Conservation (phyloP, 30 jellyfish, hydroid and myxozoan genomes). For the Turritopsis dohrnii region DNA sequence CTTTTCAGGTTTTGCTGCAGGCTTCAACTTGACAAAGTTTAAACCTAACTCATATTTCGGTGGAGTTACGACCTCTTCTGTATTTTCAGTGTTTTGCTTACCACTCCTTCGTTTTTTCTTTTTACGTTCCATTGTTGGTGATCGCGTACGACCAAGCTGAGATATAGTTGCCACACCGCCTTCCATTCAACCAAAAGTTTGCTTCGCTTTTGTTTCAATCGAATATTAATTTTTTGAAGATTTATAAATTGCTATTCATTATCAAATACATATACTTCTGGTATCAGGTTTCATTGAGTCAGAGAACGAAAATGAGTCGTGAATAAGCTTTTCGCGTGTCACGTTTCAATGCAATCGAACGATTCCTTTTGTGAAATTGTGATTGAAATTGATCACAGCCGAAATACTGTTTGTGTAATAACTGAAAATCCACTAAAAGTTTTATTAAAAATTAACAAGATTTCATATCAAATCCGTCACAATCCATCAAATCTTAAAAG, state of each 20-base stretch:
- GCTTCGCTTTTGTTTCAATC: background rate
- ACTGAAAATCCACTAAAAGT: background rate
- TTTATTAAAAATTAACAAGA: background rate
- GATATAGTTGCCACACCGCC: background rate
- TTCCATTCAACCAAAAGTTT: background rate
- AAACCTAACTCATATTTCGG: background rate
- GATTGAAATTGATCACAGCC: background rate
- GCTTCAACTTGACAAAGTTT: background rate
- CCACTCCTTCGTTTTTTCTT: background rate
- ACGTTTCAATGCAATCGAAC: background rate
- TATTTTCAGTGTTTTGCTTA: background rate
- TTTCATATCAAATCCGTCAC: background rate
- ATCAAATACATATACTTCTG: background rate
- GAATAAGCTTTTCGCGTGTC: no score
- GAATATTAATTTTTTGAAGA: background rate
- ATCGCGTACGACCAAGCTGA: background rate
- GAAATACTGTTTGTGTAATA: background rate
- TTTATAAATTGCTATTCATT: no score
- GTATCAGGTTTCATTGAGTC: no score
- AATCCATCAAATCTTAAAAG: background rate
- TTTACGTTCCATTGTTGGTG: background rate
- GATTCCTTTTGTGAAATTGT: background rate
- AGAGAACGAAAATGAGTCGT: no score
- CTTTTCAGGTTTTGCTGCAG: background rate
- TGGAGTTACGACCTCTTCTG: background rate